A percentile compares a stretch with the other conserved stretches of the same genome.
These are phyloP conservation scores for Etheostoma perlongum DNA, from an alignment of 2,797 vertebrate genomes.

Conservation along the genomic window DNA sequence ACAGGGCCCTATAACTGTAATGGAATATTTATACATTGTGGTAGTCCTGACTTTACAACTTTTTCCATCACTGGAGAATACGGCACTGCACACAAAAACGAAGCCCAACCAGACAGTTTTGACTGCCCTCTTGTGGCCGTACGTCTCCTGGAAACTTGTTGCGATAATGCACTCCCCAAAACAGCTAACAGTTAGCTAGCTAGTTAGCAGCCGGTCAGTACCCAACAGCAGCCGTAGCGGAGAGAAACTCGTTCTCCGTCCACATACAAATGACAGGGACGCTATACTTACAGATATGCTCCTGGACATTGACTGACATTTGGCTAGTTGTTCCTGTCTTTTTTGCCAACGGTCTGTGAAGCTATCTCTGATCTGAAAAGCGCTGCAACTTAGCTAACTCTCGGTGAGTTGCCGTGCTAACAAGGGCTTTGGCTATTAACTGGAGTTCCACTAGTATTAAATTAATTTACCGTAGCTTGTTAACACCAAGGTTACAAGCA, in stretches of 20 bases:
- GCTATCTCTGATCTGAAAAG: constrained; percentile 42
- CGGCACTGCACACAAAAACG: too few species aligned
- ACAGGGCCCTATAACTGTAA: background rate
- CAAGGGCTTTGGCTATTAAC: constrained; percentile 28
- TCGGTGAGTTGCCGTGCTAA: constrained; percentile 71
- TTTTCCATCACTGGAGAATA: background rate
- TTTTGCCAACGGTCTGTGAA: constrained; percentile 26
- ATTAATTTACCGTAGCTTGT: background rate
- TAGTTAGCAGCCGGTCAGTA: constrained; percentile 43
- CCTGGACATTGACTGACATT: constrained; percentile 57
- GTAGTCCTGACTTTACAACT: background rate
- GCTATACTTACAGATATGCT: constrained; percentile 56
- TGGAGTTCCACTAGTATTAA: constrained; percentile 13
- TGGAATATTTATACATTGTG: too few species aligned
- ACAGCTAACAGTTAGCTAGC: constrained; percentile 60
- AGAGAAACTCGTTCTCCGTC: constrained; percentile 63
- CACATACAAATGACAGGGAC: constrained; percentile 69
- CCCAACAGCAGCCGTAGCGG: constrained; percentile 38
- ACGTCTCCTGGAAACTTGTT: constrained; percentile 68
- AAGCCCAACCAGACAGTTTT: background rate
- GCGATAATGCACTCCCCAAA: constrained; percentile 51
- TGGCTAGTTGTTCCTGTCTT: constrained; percentile 5
- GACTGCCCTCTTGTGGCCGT: constrained; percentile 57
- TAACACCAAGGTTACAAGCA: background rate
- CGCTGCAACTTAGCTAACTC: constrained; percentile 59